A percentile compares a stretch with the other conserved stretches of the same genome.
These are phyloP conservation scores for Erebia ligea DNA, from an alignment of 2,888 invertebrate genomes.

Conservation along the genomic window DNA sequence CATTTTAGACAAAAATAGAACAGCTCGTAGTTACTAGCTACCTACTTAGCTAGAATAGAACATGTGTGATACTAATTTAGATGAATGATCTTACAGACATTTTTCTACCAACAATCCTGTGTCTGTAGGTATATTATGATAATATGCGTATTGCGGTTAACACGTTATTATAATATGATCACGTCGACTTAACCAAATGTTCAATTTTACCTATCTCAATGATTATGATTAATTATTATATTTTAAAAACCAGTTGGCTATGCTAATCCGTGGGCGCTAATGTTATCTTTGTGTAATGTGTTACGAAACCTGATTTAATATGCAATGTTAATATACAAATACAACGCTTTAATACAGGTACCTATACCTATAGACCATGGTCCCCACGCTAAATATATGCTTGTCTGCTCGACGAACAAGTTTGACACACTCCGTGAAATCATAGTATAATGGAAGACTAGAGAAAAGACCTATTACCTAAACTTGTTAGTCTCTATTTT, in stretches of 20 bases:
- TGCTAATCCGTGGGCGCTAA: slow-evolving; percentile 27
- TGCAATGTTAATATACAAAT: slow-evolving; percentile 26
- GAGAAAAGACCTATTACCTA: no score
- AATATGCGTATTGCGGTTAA: neutral
- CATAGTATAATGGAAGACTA: no score
- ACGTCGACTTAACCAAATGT: slow-evolving; percentile 6
- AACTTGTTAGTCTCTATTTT: no score
- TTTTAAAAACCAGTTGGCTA: slow-evolving; percentile 34
- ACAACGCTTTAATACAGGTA: neutral
- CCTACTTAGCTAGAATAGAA: neutral
- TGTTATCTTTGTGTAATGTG: slow-evolving; percentile 32
- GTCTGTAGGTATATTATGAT: neutral
- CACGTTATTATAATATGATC: neutral
- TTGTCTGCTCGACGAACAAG: no score
- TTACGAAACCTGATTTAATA: slow-evolving; percentile 32
- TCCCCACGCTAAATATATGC: no score
- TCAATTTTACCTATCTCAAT: slow-evolving; percentile 32
- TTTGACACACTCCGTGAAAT: no score
- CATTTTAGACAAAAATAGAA: no score
- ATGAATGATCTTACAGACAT: neutral
- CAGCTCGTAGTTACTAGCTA: no score
- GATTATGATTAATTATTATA: slow-evolving; percentile 38
- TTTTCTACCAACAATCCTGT: neutral
- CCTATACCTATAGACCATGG: neutral
- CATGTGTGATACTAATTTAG: neutral